phyloP scores from a whole-genome alignment of 2,113 vertebrate genomes.

The Ranitomeya variabilis region DNA sequence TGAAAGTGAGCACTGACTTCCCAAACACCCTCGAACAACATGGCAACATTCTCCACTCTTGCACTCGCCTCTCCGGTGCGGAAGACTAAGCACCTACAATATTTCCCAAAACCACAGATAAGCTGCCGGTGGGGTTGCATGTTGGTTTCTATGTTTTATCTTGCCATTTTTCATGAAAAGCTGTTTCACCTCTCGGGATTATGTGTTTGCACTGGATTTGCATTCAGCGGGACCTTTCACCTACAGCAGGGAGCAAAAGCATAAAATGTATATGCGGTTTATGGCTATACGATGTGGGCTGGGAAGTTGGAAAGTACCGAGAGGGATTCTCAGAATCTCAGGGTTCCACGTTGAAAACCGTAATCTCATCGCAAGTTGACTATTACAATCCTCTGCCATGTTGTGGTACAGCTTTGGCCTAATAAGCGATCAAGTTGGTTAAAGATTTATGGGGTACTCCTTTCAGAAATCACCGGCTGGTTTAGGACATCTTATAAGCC shows the following conservation, averaged over 20 bases:
- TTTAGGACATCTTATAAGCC: too few relatives aligned
- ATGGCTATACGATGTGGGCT: not conserved
- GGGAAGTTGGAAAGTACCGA: not conserved
- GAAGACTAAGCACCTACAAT: not conserved
- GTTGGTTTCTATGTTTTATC: not conserved
- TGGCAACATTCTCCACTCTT: conserved; percentile 71
- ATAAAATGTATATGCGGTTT: conserved; percentile 25
- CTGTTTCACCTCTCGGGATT: conserved; percentile 22
- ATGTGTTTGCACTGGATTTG: not conserved
- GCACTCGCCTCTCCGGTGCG: conserved; percentile 62
- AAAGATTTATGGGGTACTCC: too few relatives aligned
- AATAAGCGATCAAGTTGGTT: too few relatives aligned
- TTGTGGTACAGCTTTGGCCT: too few relatives aligned
- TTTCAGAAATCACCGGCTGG: too few relatives aligned
- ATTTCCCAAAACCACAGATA: not conserved
- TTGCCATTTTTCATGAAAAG: conserved; percentile 35
- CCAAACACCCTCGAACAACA: conserved; percentile 71
- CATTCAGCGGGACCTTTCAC: not conserved
- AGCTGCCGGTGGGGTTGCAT: not conserved
- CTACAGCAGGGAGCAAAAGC: conserved; percentile 38
- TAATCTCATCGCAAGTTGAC: too few relatives aligned
- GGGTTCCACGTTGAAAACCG: too few relatives aligned
- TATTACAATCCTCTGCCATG: too few relatives aligned
- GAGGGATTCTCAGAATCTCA: not conserved
- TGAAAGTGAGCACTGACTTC: conserved; percentile 82